These are phyloP conservation scores for Mactromeris polynyma DNA, from an alignment of 2,888 invertebrate species.

Conservation along the genomic window DNA sequence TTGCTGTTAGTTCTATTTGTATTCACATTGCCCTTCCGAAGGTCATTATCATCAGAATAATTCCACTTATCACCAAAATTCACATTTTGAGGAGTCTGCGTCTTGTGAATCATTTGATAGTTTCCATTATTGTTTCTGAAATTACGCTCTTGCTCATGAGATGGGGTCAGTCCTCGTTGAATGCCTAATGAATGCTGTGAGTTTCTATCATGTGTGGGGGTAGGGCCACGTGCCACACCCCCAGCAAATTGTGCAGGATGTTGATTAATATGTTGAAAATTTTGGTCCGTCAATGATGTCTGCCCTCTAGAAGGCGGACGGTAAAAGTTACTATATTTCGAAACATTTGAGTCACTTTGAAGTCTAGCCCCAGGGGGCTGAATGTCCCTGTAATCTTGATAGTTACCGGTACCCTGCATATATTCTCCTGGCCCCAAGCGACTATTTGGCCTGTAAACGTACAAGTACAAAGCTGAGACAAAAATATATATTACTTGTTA, in stretches of 20 bases:
- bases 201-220: constrained; percentile 52
- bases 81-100: constrained; percentile 46
- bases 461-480: not conserved
- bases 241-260: constrained; percentile 30
- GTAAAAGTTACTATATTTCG: constrained; percentile 54
- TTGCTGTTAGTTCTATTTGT: constrained; percentile 35
- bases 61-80: constrained; percentile 32
- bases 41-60: constrained; percentile 34
- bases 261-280: constrained; percentile 31
- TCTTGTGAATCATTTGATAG: constrained; percentile 40
- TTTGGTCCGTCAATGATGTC: constrained; percentile 30
- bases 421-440: constrained; percentile 45
- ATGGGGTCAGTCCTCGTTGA: constrained; percentile 54
- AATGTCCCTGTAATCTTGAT: constrained; percentile 58
- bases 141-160: constrained; percentile 47
- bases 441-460: constrained; percentile 61
- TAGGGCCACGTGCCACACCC: constrained; percentile 42
- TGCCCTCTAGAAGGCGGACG: constrained; percentile 60
- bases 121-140: constrained; percentile 40
- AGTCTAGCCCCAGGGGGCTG: constrained; percentile 37
- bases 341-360: constrained; percentile 60
- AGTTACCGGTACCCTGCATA: constrained; percentile 45
- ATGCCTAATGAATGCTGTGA: constrained; percentile 54
- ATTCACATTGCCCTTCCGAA: constrained; percentile 27
- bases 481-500: too few relatives aligned